Evolutionary conservation across 2,888 invertebrate species (phyloP).

Genomic region (Lepidocyrtoides sp.): DNA sequence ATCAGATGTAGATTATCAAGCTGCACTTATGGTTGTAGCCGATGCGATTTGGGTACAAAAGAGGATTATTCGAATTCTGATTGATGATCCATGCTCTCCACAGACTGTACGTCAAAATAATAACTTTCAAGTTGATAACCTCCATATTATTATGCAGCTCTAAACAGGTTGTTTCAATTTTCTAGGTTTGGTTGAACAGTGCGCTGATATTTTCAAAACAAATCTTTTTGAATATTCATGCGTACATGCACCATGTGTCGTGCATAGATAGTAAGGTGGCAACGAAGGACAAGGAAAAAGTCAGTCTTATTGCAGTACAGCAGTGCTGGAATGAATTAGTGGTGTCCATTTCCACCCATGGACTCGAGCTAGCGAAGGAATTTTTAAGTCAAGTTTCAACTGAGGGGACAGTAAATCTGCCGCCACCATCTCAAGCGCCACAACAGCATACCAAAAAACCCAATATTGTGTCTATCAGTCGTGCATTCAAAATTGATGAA

Average conservation of each 20-base stretch:
- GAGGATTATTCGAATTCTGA: constrained; percentile 81
- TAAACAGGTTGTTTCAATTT: background rate
- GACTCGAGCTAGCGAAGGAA: constrained; percentile 79
- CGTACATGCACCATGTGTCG: constrained; percentile 83
- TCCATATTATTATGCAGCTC: background rate
- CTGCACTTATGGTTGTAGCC: constrained; percentile 83
- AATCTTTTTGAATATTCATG: constrained; percentile 82
- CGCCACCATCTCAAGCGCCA: background rate
- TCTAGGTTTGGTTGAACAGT: constrained; percentile 84
- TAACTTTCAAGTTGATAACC: no score
- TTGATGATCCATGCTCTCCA: constrained; percentile 83
- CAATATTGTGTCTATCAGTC: background rate
- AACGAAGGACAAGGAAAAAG: constrained; percentile 78
- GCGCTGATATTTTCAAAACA: constrained; percentile 82
- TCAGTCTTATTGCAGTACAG: constrained; percentile 83
- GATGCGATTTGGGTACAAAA: constrained; percentile 84
- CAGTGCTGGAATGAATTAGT: constrained; percentile 84
- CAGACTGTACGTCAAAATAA: constrained; percentile 78
- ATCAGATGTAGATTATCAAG: constrained; percentile 82
- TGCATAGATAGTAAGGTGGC: constrained; percentile 69
- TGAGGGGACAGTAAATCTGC: constrained; percentile 14
- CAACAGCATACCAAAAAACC: constrained; percentile 68
- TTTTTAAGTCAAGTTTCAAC: constrained; percentile 78
- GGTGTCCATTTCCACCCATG: constrained; percentile 81
- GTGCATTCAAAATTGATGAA: constrained; percentile 81